Percentiles rank a stretch among this genome's conserved stretches.
Conservation (phyloP, 2,797 vertebrate species). For the Silurus lanzhouensis region DNA sequence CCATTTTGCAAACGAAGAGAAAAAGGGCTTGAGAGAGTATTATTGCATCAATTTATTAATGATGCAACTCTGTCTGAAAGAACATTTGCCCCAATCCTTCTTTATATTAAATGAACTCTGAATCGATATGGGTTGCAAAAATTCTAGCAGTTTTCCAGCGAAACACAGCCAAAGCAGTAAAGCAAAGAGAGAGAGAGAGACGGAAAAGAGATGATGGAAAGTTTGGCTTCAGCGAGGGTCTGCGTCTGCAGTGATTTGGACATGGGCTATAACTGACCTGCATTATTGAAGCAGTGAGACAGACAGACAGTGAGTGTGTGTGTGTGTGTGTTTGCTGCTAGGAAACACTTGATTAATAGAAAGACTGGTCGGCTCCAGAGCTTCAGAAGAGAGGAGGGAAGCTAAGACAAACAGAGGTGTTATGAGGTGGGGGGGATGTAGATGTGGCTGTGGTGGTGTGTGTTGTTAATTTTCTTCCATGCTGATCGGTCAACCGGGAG, state of each 20-base stretch:
- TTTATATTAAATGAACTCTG: background rate
- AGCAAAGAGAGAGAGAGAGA: background rate
- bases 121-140: background rate
- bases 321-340: slow-evolving; percentile 48
- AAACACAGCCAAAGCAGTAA: background rate
- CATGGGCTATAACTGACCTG: slow-evolving; percentile 3
- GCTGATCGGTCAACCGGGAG: slow-evolving; percentile 68
- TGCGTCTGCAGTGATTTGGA: slow-evolving; percentile 23
- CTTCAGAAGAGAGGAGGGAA: slow-evolving; percentile 60
- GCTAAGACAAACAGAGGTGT: slow-evolving; percentile 67
- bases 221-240: slow-evolving; percentile 6
- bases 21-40: background rate
- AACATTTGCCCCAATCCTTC: slow-evolving; percentile 2
- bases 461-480: slow-evolving; percentile 72
- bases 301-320: slow-evolving; percentile 9
- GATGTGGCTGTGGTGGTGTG: slow-evolving; percentile 2
- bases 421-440: background rate
- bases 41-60: background rate
- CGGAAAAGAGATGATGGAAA: slow-evolving; percentile 14
- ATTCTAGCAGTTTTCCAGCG: background rate
- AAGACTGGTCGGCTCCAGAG: slow-evolving; percentile 41
- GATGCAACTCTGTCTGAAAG: background rate
- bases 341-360: slow-evolving; percentile 49
- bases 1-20: background rate
- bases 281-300: background rate